phyloP scores from a whole-genome alignment of 1,140 invertebrate genomes.

The Teleopsis dalmanni region DNA sequence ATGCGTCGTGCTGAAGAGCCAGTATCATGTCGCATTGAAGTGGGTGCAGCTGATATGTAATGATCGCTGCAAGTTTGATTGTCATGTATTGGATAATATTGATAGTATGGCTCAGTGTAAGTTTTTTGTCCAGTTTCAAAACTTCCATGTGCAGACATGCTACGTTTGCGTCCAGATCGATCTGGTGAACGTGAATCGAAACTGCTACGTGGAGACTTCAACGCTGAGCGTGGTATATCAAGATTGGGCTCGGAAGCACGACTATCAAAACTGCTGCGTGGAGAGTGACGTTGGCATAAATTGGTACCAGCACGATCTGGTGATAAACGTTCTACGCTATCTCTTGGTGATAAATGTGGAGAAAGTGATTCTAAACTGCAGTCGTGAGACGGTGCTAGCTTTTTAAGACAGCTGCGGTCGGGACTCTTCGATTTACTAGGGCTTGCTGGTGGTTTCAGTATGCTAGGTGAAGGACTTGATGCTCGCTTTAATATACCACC shows the following conservation, averaged over 20 bases:
- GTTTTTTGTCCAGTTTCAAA: constrained; percentile 29
- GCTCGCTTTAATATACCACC: constrained; percentile 35
- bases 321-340: constrained; percentile 38
- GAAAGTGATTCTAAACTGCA: constrained; percentile 29
- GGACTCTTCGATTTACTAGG: constrained; percentile 40
- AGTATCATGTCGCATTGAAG: constrained; percentile 10
- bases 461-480: constrained; percentile 21
- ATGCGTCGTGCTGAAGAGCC: constrained; percentile 19
- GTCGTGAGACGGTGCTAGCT: constrained; percentile 33
- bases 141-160: constrained; percentile 39
- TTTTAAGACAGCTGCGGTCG: constrained; percentile 40
- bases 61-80: constrained; percentile 43
- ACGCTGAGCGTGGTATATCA: constrained; percentile 23
- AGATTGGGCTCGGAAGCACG: constrained; percentile 36
- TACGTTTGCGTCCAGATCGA: constrained; percentile 26
- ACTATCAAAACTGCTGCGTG: constrained; percentile 40
- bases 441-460: constrained; percentile 35
- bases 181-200: constrained; percentile 20
- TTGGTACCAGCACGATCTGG: constrained; percentile 26
- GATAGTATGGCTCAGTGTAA: constrained; percentile 31
- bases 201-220: constrained; percentile 15
- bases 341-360: constrained; percentile 32
- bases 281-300: constrained; percentile 32
- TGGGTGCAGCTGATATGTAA: constrained; percentile 36
- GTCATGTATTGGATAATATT: constrained; percentile 42